phyloP scores from a whole-genome alignment of 1,140 invertebrate genomes.

The Pseudomyrmex cubaensis region DNA sequence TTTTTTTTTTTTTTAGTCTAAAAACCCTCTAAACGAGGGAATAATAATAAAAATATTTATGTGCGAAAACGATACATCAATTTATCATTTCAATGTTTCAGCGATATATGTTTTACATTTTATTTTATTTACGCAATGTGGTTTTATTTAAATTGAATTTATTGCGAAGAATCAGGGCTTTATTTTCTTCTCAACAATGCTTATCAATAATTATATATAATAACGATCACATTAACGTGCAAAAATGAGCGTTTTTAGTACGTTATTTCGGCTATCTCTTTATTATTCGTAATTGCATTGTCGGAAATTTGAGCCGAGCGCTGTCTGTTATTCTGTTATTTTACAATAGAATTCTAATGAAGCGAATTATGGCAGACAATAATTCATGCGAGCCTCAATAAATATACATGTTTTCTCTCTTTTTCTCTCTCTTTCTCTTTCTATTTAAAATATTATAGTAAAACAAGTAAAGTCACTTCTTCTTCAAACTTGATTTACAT shows the following conservation, averaged over 20 bases:
- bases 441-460: too few species aligned
- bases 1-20: not conserved
- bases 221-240: constrained; percentile 15
- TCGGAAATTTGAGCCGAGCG: constrained; percentile 39
- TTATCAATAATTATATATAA: constrained; percentile 66
- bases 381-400: constrained; percentile 33
- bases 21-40: constrained; percentile 1
- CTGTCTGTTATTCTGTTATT: constrained; percentile 52
- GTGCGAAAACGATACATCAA: constrained; percentile 14
- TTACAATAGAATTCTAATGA: constrained; percentile 53
- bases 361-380: constrained; percentile 48
- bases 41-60: constrained; percentile 39
- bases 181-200: constrained; percentile 59
- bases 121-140: constrained; percentile 12
- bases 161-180: constrained; percentile 25
- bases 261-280: constrained; percentile 60
- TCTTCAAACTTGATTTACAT: too few species aligned
- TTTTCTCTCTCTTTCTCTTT: not conserved
- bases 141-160: constrained; percentile 32
- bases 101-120: constrained; percentile 11
- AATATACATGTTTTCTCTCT: not conserved
- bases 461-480: too few species aligned
- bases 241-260: constrained; percentile 58
- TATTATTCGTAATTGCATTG: constrained; percentile 52
- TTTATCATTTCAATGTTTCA: constrained; percentile 30